A percentile compares a stretch with the other conserved stretches of the same genome.
Conservation (phyloP, 1,140 invertebrate genomes). For the Ericerus pela region DNA sequence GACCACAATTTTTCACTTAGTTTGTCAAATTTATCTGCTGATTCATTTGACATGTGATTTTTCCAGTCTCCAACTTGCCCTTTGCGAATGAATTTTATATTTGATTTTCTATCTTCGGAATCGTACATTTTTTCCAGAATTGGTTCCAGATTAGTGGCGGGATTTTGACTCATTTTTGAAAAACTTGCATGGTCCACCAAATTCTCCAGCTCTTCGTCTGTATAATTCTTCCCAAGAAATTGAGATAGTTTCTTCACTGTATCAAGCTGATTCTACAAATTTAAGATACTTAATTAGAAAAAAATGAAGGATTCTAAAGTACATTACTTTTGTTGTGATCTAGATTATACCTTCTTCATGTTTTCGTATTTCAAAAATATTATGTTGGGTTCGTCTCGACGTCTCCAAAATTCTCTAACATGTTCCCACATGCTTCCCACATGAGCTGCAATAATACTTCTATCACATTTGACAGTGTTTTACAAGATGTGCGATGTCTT, state of each 20-base stretch:
- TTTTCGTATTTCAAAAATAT: slow-evolving; percentile 38
- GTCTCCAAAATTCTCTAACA: slow-evolving; percentile 31
- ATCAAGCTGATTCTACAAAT: too few relatives aligned
- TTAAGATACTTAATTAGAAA: too few relatives aligned
- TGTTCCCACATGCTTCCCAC: slow-evolving; percentile 29
- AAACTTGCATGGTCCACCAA: slow-evolving; percentile 44
- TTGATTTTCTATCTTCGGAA: slow-evolving; percentile 31
- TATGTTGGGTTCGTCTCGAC: slow-evolving; percentile 32
- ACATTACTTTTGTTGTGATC: too few relatives aligned
- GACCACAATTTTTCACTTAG: slow-evolving; percentile 51
- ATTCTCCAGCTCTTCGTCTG: slow-evolving; percentile 35
- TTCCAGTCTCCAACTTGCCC: slow-evolving; percentile 65
- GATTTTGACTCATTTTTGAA: slow-evolving; percentile 50
- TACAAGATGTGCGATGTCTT: too few relatives aligned
- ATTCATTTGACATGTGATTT: slow-evolving; percentile 57
- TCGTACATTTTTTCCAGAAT: slow-evolving; percentile 39
- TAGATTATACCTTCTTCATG: slow-evolving; percentile 31
- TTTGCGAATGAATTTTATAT: slow-evolving; percentile 63
- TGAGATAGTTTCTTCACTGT: slow-evolving; percentile 52
- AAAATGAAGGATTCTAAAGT: too few relatives aligned
- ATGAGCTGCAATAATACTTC: slow-evolving; percentile 13
- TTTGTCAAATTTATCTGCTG: slow-evolving; percentile 50
- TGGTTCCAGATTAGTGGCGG: slow-evolving; percentile 43
- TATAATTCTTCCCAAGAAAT: slow-evolving; percentile 45
- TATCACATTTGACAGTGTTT: too few relatives aligned